Base-by-base conservation (phyloP, 2,113 vertebrate genomes). In the Seriola rivoliana region DNA sequence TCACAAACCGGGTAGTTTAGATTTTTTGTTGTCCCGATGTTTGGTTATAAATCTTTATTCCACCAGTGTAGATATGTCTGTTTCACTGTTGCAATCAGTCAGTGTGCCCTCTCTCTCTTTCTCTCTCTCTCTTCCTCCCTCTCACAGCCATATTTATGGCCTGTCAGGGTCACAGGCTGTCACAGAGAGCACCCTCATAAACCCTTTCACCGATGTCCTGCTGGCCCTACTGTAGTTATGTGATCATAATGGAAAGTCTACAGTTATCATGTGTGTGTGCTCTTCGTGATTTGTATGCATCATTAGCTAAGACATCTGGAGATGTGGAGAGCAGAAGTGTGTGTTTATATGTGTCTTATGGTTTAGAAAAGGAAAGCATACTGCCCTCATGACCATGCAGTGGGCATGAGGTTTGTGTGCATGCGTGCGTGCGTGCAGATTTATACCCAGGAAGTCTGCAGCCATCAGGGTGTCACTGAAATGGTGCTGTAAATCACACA, bases 71-170 rank as follows among this genome's bases (percentile, higher is more conserved):
- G 42, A 62, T 2, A 79, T 57, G 46, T 46, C 69, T 11, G 36
- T 62, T 71, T 74, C 38, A 32, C 50, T 8, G 8, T 76, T 25
- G 36, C 59, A 78, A 76, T 81, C 78, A 87, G 40, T 57, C 73
- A 66, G 25, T 8, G 42, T 52, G 34, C 73, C n/a, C 7, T 68
- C 70, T 80, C 68, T 70, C 55, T 78, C 69, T 67, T 1, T 55
- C 46, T n/a, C 67, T 62, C 65, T 52, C 71, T 80, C 68, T 69
- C 36, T 57, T 40, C n/a, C 67, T 65, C 71, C 50, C 71, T 80
- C 68, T 66, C 68, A 55, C 78, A 62, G 75, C 80, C 44, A 90
- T 90, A 89, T 92, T 88, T 92, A 91, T 80, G 86, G 87, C 46
- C 80, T 81, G 88, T 68, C 86, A 76, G 85, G 90, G 85, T 90